A percentile compares a stretch with the other conserved stretches of the same genome.
Evolutionary conservation across 2,888 invertebrate genomes (phyloP).

Genomic region (Brachypalpus laphriformis): DNA sequence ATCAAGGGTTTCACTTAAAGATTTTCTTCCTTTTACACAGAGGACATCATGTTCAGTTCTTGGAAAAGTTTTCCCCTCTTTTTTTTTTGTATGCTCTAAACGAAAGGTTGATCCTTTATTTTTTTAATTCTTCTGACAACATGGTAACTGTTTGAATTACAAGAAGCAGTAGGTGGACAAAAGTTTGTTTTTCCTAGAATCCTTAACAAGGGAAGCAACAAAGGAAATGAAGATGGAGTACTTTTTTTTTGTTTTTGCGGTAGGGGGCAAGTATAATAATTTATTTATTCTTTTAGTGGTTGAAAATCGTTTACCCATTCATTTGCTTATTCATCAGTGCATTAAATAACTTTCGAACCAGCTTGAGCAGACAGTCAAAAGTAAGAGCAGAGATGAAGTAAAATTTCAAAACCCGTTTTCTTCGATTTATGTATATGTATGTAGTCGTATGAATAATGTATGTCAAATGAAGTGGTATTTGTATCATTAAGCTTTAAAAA

Average conservation of each 20-base stretch:
- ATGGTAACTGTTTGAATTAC: slow-evolving; percentile 2
- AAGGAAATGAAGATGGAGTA: not conserved
- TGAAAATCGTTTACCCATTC: too few species aligned
- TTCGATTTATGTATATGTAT: too few species aligned
- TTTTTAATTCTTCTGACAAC: slow-evolving; percentile 10
- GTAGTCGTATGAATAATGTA: too few species aligned
- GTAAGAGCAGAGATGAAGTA: too few species aligned
- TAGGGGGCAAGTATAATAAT: not conserved
- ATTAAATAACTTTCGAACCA: too few species aligned
- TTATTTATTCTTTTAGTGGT: too few species aligned
- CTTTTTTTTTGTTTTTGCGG: not conserved
- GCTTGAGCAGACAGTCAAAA: too few species aligned
- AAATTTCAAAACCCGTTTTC: too few species aligned
- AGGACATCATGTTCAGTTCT: not conserved
- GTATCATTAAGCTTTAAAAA: too few species aligned
- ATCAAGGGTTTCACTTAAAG: not conserved
- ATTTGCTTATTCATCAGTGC: too few species aligned
- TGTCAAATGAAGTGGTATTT: too few species aligned
- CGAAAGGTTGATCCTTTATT: not conserved
- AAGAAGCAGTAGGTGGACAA: not conserved
- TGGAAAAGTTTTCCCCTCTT: not conserved
- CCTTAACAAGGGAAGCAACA: not conserved
- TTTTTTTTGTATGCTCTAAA: not conserved
- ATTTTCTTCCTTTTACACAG: not conserved
- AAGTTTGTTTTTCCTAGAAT: not conserved